Conservation (phyloP, 2,888 invertebrate genomes). For the Glaucopsyche alexis region DNA sequence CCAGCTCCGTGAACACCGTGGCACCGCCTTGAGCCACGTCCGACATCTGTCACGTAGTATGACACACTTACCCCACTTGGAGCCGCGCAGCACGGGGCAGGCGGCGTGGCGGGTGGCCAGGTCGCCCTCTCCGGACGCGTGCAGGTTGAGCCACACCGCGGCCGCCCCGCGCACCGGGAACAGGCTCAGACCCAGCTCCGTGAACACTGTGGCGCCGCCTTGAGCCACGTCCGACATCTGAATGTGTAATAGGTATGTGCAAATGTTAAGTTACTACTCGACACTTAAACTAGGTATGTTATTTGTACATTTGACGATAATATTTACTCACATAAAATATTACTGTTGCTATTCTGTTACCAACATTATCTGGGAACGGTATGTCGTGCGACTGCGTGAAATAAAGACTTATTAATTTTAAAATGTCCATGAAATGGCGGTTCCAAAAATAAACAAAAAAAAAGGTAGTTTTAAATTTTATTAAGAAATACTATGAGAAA, state of each 20-base stretch:
- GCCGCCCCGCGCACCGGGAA: conserved; percentile 96
- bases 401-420: neutral
- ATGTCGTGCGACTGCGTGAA: conserved; percentile 76
- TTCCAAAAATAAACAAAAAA: neutral
- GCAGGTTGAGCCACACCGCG: conserved; percentile 97
- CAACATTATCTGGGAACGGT: conserved; percentile 92
- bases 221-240: conserved; percentile 98
- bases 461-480: too few species aligned
- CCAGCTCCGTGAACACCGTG: conserved; percentile 96
- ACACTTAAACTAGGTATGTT: too few species aligned
- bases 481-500: too few species aligned
- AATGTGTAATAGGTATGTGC: neutral
- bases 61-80: conserved; percentile 92
- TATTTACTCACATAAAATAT: conserved; percentile 92
- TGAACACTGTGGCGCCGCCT: conserved; percentile 99
- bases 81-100: conserved; percentile 97
- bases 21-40: conserved; percentile 96
- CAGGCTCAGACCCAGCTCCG: conserved; percentile 89
- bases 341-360: conserved; percentile 98
- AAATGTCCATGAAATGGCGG: neutral
- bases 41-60: neutral
- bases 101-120: conserved; percentile 96
- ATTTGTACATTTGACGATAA: too few species aligned
- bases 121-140: conserved; percentile 95
- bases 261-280: neutral